A percentile compares a stretch with the other conserved stretches of the same genome.
phyloP scores from a whole-genome alignment of 2,113 vertebrate genomes.

The Crotalus viridis region DNA sequence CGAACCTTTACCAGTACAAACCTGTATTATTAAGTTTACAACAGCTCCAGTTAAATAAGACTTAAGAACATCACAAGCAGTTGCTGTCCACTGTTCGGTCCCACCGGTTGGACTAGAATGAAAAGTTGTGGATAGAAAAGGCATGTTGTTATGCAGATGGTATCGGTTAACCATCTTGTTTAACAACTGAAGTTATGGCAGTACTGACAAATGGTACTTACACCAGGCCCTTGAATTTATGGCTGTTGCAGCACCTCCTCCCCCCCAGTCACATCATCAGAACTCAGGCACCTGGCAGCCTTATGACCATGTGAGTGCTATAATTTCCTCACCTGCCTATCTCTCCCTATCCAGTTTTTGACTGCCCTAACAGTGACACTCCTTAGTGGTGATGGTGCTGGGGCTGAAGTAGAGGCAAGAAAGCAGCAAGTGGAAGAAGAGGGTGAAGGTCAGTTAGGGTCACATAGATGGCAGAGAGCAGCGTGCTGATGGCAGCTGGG shows the following conservation, averaged over 20 bases:
- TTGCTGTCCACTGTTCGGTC: conserved; percentile 84
- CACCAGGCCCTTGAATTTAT: not conserved
- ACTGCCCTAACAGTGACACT: not conserved
- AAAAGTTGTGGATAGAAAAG: not conserved
- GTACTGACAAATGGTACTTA: not conserved
- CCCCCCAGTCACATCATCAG: not conserved
- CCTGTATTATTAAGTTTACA: conserved; percentile 80
- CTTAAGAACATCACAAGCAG: conserved; percentile 83
- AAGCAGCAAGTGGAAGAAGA: not conserved
- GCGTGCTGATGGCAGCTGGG: not conserved
- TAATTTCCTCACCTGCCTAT: not conserved
- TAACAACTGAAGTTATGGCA: not conserved
- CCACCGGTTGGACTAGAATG: conserved; percentile 86
- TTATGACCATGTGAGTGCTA: not conserved
- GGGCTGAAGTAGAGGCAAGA: not conserved
- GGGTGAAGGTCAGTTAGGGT: not conserved
- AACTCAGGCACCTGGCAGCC: not conserved
- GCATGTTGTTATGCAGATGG: not conserved
- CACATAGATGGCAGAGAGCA: not conserved
- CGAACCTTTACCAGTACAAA: conserved; percentile 54
- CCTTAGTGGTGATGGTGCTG: not conserved
- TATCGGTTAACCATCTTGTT: not conserved
- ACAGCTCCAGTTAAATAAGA: conserved; percentile 75
- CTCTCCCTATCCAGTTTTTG: not conserved
- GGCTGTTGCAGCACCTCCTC: not conserved